Conservation (phyloP, 2,888 invertebrate genomes). For the Gymnoscelis rufifasciata region DNA sequence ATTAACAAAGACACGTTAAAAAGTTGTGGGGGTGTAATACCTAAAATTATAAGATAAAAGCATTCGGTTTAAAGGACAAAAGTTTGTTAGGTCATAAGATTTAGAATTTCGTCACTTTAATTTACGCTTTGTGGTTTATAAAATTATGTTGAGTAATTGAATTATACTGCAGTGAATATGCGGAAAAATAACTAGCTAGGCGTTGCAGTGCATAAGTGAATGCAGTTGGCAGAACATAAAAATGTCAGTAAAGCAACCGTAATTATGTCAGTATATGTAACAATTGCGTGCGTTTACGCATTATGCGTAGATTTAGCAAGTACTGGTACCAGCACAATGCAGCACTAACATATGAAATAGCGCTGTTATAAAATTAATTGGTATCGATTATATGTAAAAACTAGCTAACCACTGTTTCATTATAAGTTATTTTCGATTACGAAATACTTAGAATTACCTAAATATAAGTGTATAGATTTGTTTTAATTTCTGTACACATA, state of each 20-base stretch:
- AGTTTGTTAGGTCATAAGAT: too few relatives aligned
- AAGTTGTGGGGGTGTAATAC: not conserved
- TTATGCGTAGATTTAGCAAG: conserved; percentile 20
- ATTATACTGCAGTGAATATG: not conserved
- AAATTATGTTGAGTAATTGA: too few relatives aligned
- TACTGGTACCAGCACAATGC: conserved; percentile 9
- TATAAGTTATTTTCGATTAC: too few relatives aligned
- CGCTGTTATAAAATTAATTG: not conserved
- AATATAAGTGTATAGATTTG: too few relatives aligned
- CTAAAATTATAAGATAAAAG: not conserved
- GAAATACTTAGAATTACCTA: too few relatives aligned
- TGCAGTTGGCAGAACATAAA: conserved; percentile 19
- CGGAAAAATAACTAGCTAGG: not conserved
- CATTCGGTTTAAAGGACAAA: too few relatives aligned
- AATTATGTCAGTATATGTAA: conserved; percentile 31
- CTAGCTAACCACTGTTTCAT: too few relatives aligned
- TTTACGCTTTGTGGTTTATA: too few relatives aligned
- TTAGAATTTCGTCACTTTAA: too few relatives aligned
- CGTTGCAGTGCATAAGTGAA: conserved; percentile 11
- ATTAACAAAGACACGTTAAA: not conserved
- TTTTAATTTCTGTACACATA: too few relatives aligned
- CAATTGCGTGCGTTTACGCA: conserved; percentile 34
- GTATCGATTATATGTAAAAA: too few relatives aligned
- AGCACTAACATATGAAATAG: not conserved
- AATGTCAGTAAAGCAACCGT: conserved; percentile 19